phyloP scores from a whole-genome alignment of 1,140 invertebrate genomes.

The Diorhabda sublineata region DNA sequence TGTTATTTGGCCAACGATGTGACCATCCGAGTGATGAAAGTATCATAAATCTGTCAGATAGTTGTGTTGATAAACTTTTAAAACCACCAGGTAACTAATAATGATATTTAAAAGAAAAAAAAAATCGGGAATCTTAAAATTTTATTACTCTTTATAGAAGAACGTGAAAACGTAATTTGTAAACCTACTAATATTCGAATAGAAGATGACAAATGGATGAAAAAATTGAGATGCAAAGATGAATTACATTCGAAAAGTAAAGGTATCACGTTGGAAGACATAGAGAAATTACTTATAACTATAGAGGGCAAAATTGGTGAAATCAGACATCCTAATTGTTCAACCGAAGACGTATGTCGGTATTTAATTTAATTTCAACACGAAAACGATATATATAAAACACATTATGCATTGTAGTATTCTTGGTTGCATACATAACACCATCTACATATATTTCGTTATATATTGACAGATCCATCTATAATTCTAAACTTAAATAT shows the following conservation, averaged over 20 bases:
- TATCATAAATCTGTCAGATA: slow-evolving; percentile 14
- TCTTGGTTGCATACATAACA: too few relatives aligned
- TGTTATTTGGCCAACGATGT: slow-evolving; percentile 11
- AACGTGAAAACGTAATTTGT: neutral
- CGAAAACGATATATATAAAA: too few relatives aligned
- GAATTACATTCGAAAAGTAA: slow-evolving; percentile 47
- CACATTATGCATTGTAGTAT: too few relatives aligned
- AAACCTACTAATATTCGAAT: neutral
- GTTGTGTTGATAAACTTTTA: slow-evolving; percentile 5
- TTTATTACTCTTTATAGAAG: neutral
- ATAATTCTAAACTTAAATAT: too few relatives aligned
- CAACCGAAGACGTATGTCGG: slow-evolving; percentile 6
- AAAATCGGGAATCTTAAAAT: neutral
- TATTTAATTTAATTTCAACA: too few relatives aligned
- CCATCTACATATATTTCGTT: too few relatives aligned
- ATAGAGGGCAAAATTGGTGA: slow-evolving; percentile 26
- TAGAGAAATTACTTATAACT: slow-evolving; percentile 23
- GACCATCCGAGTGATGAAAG: slow-evolving; percentile 6
- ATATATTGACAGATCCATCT: too few relatives aligned
- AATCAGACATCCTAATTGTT: slow-evolving; percentile 10
- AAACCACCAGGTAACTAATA: slow-evolving; percentile 6
- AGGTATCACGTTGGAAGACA: slow-evolving; percentile 35
- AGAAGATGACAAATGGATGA: slow-evolving; percentile 37
- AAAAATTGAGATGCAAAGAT: slow-evolving; percentile 48
- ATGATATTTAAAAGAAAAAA: neutral